Evolutionary conservation across 2,888 invertebrate genomes (phyloP), one percentile per base, ranked within the genome.

Genomic region (Ganaspis brasiliensis): DNA sequence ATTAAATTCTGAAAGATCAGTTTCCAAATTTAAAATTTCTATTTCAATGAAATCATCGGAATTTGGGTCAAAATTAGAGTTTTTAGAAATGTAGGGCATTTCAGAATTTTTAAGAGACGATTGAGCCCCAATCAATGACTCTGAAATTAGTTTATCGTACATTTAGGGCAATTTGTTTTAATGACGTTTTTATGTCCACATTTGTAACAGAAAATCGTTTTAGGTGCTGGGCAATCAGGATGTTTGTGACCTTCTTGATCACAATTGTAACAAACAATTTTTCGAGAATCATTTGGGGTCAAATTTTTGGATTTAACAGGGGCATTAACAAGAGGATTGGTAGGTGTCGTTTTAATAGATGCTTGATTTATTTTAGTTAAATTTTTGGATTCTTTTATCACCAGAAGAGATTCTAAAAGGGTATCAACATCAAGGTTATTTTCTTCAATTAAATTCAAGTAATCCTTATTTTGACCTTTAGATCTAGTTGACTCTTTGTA

Each of bases 221-320:
- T 24, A 10, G 9, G 16, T 10, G 4, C 26, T 57, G 5, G 2
- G 12, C 19, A 57, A 57, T 57, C 57, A 10, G 9, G 57, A 14
- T 8, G 12, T n/a, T n/a, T 14, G n/a, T 57, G 57, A 10, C 57
- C 57, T 31, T 16, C 31, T 57, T 24, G 24, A 57, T 14, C n/a
- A 57, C 57, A 57, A 57, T 57, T 57, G 12, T n/a, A 57, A 57
- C 57, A 57, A 10, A 12, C 12, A 2, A 45, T 3, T 45, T 45
- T n/a, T 45, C 12, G 9, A 2, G 45, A 2, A 45, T n/a, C 12
- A 14, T 10, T 3, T 10, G 3, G n/a, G n/a, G n/a, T n/a, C n/a
- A n/a, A n/a, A n/a, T n/a, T n/a, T n/a, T n/a, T 3, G 3, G 45
- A 45, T 8, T 45, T 45, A 8, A 2, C 12, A 10, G 12, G 8